Percentiles rank a stretch among this genome's conserved stretches.
These are phyloP conservation scores for Periphyllus acericola DNA, from an alignment of 2,888 invertebrate genomes.

Conservation along the genomic window DNA sequence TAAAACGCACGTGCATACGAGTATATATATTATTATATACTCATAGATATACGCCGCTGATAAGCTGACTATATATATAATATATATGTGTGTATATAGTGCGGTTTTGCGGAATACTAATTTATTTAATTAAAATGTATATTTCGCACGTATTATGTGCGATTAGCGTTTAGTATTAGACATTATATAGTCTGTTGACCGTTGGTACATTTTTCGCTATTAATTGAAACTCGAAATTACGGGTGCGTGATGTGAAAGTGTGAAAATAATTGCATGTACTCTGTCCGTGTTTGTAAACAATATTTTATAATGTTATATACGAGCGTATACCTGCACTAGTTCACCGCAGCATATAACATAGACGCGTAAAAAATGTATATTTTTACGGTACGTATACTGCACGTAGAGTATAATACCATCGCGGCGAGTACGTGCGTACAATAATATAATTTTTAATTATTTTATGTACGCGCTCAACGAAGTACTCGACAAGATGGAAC, in stretches of 20 bases:
- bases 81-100: background rate
- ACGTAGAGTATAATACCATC: no score
- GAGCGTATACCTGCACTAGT: background rate
- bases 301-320: background rate
- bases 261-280: slow-evolving; percentile 25
- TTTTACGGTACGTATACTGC: no score
- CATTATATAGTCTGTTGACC: background rate
- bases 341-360: background rate
- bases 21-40: background rate
- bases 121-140: background rate
- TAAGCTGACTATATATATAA: background rate
- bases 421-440: background rate
- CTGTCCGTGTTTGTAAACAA: slow-evolving; percentile 9
- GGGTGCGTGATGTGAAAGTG: slow-evolving; percentile 18
- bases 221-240: slow-evolving; percentile 36
- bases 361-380: no score
- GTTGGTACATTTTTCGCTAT: background rate
- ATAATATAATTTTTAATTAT: background rate
- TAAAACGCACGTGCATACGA: background rate
- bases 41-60: background rate
- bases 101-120: slow-evolving; percentile 5
- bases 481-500: no score
- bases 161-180: slow-evolving; percentile 21
- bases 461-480: no score
- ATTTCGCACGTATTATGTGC: background rate